Evolutionary conservation across 2,888 invertebrate species (phyloP).

Genomic region (Chymomyza caudatula): DNA sequence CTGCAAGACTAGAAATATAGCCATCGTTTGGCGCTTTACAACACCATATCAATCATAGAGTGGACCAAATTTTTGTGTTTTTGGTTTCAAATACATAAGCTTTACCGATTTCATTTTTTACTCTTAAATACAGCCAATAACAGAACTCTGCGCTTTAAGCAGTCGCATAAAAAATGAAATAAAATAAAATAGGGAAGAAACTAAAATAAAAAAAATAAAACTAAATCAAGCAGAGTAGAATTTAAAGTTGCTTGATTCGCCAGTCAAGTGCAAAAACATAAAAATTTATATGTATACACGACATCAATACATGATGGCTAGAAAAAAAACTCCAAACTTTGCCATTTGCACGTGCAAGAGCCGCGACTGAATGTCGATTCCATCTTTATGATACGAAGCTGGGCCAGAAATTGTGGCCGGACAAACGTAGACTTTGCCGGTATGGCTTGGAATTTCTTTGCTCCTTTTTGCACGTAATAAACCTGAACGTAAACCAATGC

Average conservation of each 20-base stretch:
- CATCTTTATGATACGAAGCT: background rate
- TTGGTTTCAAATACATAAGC: too few species aligned
- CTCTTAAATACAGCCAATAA: too few species aligned
- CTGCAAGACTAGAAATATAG: too few species aligned
- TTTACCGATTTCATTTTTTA: too few species aligned
- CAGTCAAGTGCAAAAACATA: background rate
- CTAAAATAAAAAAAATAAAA: background rate
- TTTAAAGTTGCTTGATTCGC: background rate
- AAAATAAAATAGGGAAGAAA: background rate
- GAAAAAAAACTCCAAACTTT: background rate
- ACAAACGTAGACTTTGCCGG: background rate
- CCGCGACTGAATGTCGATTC: background rate
- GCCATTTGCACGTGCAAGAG: background rate
- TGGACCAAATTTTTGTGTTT: too few species aligned
- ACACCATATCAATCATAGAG: too few species aligned
- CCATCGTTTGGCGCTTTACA: too few species aligned
- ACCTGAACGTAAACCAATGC: constrained; percentile 61
- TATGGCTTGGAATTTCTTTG: background rate
- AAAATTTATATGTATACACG: background rate
- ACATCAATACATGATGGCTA: background rate
- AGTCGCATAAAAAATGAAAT: too few species aligned
- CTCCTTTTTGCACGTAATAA: constrained; percentile 66
- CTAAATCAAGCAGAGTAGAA: background rate
- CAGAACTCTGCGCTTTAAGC: too few species aligned
- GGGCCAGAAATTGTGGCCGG: background rate